Base-by-base conservation (phyloP, 2,797 vertebrate species). In the Fundulus diaphanus region DNA sequence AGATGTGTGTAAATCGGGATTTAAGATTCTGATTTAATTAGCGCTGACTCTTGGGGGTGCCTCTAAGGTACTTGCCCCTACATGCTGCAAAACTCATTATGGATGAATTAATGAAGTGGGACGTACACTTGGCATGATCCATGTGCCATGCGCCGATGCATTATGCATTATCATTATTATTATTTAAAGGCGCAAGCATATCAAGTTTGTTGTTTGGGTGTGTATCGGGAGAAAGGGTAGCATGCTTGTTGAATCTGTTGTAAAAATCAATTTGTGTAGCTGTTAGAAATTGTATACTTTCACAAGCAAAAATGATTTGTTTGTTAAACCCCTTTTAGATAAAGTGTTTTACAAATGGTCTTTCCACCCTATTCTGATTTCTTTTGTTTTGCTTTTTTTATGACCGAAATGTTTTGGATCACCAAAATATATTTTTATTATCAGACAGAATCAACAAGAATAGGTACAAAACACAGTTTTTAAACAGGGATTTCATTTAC, bases 21-120 rank as follows among this genome's bases (percentile, higher is more conserved):
- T 93, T 90, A 92, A 87, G 88, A 92, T 93, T 92, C 85, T 88
- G 92, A 94, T 93, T 93, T 93, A 93, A 93, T 94, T 92, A 92
- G 91, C 87, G 83, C 78, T 73, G 90, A 91, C 92, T 91, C 90
- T 85, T 57, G 87, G 89, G 88, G 88, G 80, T 82, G 91, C 83
- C 90, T 93, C 89, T 88, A 82, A 93, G 93, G 88, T 92, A 92
- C 90, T 68, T 85, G 85, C 90, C 92, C 90, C 89, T 87, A 91
- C 91, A 91, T 85, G 89, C 89, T 82, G 87, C 90, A 91, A 85
- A 93, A 90, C 92, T 94, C 93, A 93, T 94, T 94, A 93, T 92
- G 91, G 91, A 85, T 93, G 92, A 93, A 93, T 94, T 93, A 94
- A 94, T 94, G 93, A 93, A 90, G 90, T 89, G 88, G 92, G 92